Evolutionary conservation across 2,888 invertebrate species (phyloP).

Genomic region (Rhogogaster chlorosoma): DNA sequence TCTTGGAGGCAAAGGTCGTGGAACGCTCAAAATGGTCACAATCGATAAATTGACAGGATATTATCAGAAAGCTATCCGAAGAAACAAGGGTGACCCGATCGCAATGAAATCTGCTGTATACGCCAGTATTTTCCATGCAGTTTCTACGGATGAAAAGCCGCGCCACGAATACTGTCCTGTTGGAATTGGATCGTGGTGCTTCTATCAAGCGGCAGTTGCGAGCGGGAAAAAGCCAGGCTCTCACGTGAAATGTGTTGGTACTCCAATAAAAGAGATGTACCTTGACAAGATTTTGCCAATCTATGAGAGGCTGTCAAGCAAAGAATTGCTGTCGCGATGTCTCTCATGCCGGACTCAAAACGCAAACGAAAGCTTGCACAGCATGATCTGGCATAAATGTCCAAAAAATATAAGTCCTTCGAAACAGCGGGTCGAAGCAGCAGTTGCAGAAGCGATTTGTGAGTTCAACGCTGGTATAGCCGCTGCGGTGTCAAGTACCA

Average conservation of each 20-base stretch:
- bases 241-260: slow-evolving; percentile 32
- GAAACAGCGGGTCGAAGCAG: too few species aligned
- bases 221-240: slow-evolving; percentile 31
- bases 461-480: too few species aligned
- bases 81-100: too few species aligned
- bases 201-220: slow-evolving; percentile 18
- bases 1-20: too few species aligned
- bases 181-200: neutral
- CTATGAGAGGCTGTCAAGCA: slow-evolving; percentile 51
- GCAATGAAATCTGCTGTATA: too few species aligned
- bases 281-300: slow-evolving; percentile 52
- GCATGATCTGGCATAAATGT: slow-evolving; percentile 23
- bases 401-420: too few species aligned
- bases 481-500: too few species aligned
- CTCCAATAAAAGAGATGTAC: slow-evolving; percentile 35
- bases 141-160: neutral
- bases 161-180: neutral
- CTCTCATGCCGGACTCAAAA: slow-evolving; percentile 51
- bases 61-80: too few species aligned
- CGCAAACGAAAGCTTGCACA: slow-evolving; percentile 54
- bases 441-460: too few species aligned
- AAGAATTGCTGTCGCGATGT: slow-evolving; percentile 47
- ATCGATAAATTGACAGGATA: too few species aligned
- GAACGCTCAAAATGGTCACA: too few species aligned
- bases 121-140: too few species aligned